Evolutionary conservation across 2,113 vertebrate species (phyloP).

Genomic region (Halichoerus grypus): DNA sequence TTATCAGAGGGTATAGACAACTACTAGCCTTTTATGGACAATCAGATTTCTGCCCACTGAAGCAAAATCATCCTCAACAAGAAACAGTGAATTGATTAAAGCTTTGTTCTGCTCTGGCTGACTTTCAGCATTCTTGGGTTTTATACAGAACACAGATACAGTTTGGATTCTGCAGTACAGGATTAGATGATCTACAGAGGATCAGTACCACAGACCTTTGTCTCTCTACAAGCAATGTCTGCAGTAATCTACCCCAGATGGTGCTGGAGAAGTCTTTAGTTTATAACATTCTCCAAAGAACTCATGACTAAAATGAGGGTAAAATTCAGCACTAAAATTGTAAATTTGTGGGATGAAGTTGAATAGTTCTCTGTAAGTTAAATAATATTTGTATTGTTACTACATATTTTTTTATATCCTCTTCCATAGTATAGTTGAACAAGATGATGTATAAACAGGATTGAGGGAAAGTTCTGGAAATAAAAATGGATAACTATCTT

Average conservation of each 20-base stretch:
- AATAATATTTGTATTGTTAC: background rate
- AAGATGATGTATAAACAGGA: background rate
- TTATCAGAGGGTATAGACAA: background rate
- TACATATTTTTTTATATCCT: background rate
- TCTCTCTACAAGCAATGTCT: background rate
- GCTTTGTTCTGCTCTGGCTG: background rate
- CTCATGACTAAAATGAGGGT: background rate
- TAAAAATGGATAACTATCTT: background rate
- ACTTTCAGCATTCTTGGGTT: slow-evolving; percentile 12
- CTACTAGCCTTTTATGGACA: background rate
- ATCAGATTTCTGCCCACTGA: slow-evolving; percentile 5
- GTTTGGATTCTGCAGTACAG: background rate
- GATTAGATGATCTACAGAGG: background rate
- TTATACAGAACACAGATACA: background rate
- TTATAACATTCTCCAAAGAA: background rate
- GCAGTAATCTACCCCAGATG: slow-evolving; percentile 8
- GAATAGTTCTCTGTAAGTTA: background rate
- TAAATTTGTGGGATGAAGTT: slow-evolving; percentile 3
- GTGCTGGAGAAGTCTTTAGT: slow-evolving; percentile 2
- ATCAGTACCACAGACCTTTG: background rate
- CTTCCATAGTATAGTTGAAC: background rate
- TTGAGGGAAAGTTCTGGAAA: background rate
- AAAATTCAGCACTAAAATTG: slow-evolving; percentile 19
- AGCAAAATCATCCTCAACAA: slow-evolving; percentile 47
- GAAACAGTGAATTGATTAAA: slow-evolving; percentile 18